Evolutionary conservation across 2,797 vertebrate genomes (phyloP), one percentile per base, ranked within the genome.

Genomic region (Enteromius trimaculatus): DNA sequence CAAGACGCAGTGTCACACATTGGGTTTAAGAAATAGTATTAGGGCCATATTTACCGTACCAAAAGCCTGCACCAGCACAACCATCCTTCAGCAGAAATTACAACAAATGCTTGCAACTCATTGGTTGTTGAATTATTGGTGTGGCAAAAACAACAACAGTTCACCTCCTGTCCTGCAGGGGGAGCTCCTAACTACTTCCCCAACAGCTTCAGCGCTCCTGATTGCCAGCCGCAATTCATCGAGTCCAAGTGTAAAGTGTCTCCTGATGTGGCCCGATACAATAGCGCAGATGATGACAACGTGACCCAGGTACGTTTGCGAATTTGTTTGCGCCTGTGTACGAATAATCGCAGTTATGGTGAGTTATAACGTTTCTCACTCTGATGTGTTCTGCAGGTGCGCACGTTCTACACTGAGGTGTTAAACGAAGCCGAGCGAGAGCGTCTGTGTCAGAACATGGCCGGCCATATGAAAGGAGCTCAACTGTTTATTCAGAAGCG

Each of bases 141-240:
- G 55, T 44, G 37, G n/a, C 55, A 2, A 55, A n/a, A n/a, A 55
- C 49, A 51, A 53, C 21, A 42, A 14, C 21, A 23, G 10, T 69
- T 72, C 11, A 80, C 16, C 29, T 53, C 86, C 58, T 77, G 51
- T 23, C 77, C 89, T 88, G n/a, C 79, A 99, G 98, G 96, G 80
- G 97, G 97, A 1, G 96, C 97, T 55, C 98, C 98, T 17, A 99
- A 99, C 90, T 99, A 99, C 88, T 98, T 92, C 68, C 97, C 98
- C 17, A 99, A 99, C 89, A 99, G 98, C 92, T 99, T 99, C 89
- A 94, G 93, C 4, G 97, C 96, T 1, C 96, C 98, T 0, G 94
- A 96, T 0, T 86, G 88, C 0, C 95, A 96, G 88, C 91, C 86
- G 0, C 1, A 0, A 0, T 89, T 88, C 19, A 39, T 91, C 81